These are phyloP conservation scores for Tympanoctomys barrerae DNA, from an alignment of 2,797 vertebrate species.

Conservation along the genomic window DNA sequence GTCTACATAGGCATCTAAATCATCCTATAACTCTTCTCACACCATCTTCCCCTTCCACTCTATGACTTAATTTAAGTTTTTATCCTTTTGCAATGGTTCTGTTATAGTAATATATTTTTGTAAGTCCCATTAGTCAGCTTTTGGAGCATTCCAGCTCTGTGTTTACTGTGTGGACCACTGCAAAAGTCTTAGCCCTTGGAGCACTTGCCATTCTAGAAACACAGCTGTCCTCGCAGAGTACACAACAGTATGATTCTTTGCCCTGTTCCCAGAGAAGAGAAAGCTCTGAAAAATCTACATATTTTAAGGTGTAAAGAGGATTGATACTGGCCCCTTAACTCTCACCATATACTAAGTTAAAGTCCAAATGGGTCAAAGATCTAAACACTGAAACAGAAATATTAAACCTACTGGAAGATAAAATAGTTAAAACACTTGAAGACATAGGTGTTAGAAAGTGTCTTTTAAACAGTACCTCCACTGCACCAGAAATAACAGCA, in stretches of 20 bases:
- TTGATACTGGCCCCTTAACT: background rate
- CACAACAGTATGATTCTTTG: background rate
- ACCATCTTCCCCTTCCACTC: background rate
- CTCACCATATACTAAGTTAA: background rate
- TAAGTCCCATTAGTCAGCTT: background rate
- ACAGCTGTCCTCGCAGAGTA: background rate
- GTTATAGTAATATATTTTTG: background rate
- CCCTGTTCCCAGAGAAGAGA: background rate
- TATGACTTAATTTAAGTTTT: background rate
- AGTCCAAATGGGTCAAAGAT: background rate
- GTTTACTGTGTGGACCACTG: background rate
- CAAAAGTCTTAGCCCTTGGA: background rate
- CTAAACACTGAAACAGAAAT: background rate
- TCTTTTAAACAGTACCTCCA: background rate
- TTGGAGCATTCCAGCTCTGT: background rate
- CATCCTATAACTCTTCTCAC: background rate
- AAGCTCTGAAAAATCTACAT: background rate
- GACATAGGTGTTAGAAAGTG: background rate
- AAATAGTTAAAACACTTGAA: background rate
- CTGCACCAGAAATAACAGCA: background rate
- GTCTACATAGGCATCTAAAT: background rate
- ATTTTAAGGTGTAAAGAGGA: background rate
- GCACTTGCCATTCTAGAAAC: background rate
- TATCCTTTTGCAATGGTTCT: background rate
- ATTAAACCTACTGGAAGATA: background rate